These are phyloP conservation scores for Petrolisthes cinctipes DNA, from an alignment of 2,888 invertebrate genomes.

Conservation along the genomic window DNA sequence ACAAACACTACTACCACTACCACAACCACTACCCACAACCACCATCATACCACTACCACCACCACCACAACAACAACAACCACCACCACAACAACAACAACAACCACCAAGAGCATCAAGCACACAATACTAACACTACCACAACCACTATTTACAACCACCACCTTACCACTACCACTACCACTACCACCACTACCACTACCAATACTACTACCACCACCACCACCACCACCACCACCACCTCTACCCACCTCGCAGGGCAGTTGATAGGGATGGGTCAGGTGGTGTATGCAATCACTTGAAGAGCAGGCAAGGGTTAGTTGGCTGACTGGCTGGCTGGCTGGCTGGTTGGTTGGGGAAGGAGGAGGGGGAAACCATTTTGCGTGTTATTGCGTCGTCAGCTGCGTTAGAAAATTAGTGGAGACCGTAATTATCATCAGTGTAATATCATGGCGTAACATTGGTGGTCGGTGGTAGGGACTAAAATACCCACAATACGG, in stretches of 20 bases:
- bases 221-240: not conserved
- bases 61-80: not conserved
- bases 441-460: not conserved
- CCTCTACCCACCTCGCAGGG: not conserved
- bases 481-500: slow-evolving; percentile 17
- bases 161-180: not conserved
- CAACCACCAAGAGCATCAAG: no score
- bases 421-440: slow-evolving; percentile 26
- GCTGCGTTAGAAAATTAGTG: slow-evolving; percentile 23
- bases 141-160: not conserved
- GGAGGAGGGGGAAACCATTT: not conserved
- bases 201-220: not conserved
- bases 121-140: not conserved
- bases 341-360: not conserved
- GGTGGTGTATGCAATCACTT: no score
- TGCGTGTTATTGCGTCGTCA: slow-evolving; percentile 36
- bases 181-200: not conserved
- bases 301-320: no score
- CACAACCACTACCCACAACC: no score
- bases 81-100: not conserved
- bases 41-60: no score
- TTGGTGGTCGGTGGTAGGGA: not conserved
- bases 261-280: no score
- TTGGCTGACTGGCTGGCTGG: no score
- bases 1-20: no score